Evolutionary conservation across 2,888 invertebrate genomes (phyloP).

Genomic region (Platerodrilus igneus): DNA sequence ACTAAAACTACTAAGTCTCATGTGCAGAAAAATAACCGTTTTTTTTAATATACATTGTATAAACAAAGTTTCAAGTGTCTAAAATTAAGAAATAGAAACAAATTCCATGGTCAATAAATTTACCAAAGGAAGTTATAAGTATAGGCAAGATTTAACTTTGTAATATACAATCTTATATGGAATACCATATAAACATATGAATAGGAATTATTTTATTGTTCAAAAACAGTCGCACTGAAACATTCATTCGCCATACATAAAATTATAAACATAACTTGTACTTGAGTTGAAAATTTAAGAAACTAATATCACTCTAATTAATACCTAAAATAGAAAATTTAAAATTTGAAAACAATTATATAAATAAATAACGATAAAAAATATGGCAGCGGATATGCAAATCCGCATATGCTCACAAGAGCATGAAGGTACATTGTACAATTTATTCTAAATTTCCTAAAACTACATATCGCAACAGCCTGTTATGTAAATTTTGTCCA

Average conservation of each 20-base stretch:
- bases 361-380: constrained; percentile 26
- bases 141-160: constrained; percentile 35
- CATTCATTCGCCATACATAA: constrained; percentile 31
- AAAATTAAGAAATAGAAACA: too few species aligned
- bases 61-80: constrained; percentile 34
- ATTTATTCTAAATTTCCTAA: constrained; percentile 41
- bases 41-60: constrained; percentile 35
- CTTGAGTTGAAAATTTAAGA: constrained; percentile 31
- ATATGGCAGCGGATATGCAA: constrained; percentile 29
- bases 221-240: constrained; percentile 30
- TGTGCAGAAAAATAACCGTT: constrained; percentile 47
- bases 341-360: constrained; percentile 19
- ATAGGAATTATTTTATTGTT: constrained; percentile 28
- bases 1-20: constrained; percentile 55
- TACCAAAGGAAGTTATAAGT: too few species aligned
- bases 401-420: constrained; percentile 28
- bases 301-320: constrained; percentile 42
- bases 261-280: constrained; percentile 32
- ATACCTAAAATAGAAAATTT: constrained; percentile 27
- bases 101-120: too few species aligned
- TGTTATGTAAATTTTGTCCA: constrained; percentile 45
- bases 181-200: constrained; percentile 33
- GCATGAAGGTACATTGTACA: constrained; percentile 38
- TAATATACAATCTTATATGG: constrained; percentile 23
- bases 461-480: constrained; percentile 49